These are phyloP conservation scores for Athene noctua DNA, from an alignment of 2,113 vertebrate genomes.

Conservation along the genomic window DNA sequence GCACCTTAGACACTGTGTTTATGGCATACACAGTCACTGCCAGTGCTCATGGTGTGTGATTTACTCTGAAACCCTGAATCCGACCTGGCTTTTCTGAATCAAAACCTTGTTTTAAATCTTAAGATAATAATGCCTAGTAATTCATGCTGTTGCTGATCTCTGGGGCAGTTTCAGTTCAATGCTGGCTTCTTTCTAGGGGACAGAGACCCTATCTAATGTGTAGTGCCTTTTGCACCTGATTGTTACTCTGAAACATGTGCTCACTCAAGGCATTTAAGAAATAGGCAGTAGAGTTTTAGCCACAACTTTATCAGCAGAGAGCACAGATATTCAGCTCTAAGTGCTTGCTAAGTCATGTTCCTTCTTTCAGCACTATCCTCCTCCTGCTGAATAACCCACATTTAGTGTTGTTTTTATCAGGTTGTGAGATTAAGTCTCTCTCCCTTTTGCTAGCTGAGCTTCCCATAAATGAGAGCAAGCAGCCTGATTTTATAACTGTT, in stretches of 20 bases:
- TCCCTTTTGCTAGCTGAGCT: not conserved
- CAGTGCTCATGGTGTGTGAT: not conserved
- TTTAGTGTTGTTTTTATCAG: constrained; percentile 8
- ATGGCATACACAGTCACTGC: not conserved
- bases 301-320: constrained; percentile 1
- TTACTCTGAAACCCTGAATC: not conserved
- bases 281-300: not conserved
- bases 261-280: not conserved
- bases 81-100: constrained; percentile 31
- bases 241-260: not conserved
- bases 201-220: not conserved
- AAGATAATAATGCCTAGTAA: not conserved
- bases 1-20: not conserved
- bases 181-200: not conserved
- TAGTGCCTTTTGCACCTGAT: not conserved
- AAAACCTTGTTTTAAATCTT: not conserved
- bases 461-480: not conserved
- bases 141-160: not conserved
- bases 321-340: not conserved
- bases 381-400: not conserved
- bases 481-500: not conserved
- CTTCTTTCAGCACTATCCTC: constrained; percentile 31
- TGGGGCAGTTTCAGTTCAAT: not conserved
- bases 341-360: not conserved
- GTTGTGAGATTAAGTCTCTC: not conserved